phyloP scores from a whole-genome alignment of 2,113 vertebrate species.

The Varanus salvator region DNA sequence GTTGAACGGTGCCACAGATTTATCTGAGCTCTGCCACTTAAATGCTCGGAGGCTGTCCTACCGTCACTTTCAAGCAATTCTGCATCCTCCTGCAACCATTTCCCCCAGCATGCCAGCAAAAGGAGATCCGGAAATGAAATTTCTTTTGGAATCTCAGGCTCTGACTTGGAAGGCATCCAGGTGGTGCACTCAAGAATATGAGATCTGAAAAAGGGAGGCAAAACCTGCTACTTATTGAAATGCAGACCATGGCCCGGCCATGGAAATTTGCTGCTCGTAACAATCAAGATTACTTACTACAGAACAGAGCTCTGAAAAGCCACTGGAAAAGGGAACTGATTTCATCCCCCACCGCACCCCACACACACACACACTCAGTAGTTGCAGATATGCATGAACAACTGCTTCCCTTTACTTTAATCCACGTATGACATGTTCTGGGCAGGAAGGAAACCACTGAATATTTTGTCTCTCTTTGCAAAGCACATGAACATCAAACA shows the following conservation, averaged over 20 bases:
- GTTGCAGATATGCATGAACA: neutral
- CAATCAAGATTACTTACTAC: slow-evolving; percentile 5
- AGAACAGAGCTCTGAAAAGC: slow-evolving; percentile 32
- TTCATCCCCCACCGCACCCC: neutral
- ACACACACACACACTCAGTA: neutral
- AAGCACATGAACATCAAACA: slow-evolving; percentile 26
- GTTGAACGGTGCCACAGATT: slow-evolving; percentile 24
- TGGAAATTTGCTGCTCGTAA: slow-evolving; percentile 50
- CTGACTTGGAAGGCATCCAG: slow-evolving; percentile 70
- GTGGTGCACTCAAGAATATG: neutral
- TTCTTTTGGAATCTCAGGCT: slow-evolving; percentile 64
- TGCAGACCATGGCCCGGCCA: slow-evolving; percentile 64
- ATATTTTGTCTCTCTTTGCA: neutral
- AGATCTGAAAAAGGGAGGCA: slow-evolving; percentile 35
- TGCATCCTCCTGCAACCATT: neutral
- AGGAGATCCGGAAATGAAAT: slow-evolving; percentile 67
- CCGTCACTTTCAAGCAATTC: neutral
- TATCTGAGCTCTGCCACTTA: slow-evolving; percentile 37
- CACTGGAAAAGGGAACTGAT: neutral
- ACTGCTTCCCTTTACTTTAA: slow-evolving; percentile 15
- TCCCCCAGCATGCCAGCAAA: slow-evolving; percentile 8
- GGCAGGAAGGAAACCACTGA: neutral
- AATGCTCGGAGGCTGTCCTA: slow-evolving; percentile 22
- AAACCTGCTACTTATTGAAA: slow-evolving; percentile 57
- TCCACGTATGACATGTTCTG: slow-evolving; percentile 28